Base-by-base conservation (phyloP, 2,888 invertebrate species). In the Trichacis sp. region DNA sequence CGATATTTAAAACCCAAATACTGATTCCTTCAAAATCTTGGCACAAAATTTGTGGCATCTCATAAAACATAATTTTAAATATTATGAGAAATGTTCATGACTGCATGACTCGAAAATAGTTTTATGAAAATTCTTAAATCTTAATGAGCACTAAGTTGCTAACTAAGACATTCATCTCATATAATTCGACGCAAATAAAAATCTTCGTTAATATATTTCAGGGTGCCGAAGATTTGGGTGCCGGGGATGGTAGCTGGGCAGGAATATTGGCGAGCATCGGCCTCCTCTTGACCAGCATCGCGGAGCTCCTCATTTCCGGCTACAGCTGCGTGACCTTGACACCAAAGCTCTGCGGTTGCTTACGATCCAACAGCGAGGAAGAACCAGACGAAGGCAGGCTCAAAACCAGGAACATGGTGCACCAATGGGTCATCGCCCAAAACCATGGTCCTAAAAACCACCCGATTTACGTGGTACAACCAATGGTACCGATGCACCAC, bases 191-290 rank as follows among this genome's bases (percentile, higher is more conserved):
- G n/a, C n/a, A n/a, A n/a, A n/a, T n/a, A n/a, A n/a, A n/a, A n/a
- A n/a, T n/a, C n/a, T n/a, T n/a, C n/a, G n/a, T n/a, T n/a, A n/a
- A n/a, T n/a, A n/a, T n/a, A n/a, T n/a, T 51, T 6, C 69, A 83
- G 83, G 70, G 69, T 18, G 79, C 77, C 38, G 71, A 80, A 52
- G 77, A 73, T 49, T 53, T 73, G 47, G 68, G 71, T 52, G 84
- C 75, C 52, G 86, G 85, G 80, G 88, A 87, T 79, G 88, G 77
- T 75, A 86, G 87, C 64, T 89, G 89, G 89, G 86, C 88, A 1
- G 88, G 89, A 0, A 86, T 91, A 45, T 82, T 91, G 20, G 87
- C 89, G 9, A 91, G 90, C 83, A 87, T 89, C 57, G 89, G 88
- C 0, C 83, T 91, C 4, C 86, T 91, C 47, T 85, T 90, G 66